Base-by-base conservation (phyloP, 2,113 vertebrate genomes). In the Ovibos moschatus region DNA sequence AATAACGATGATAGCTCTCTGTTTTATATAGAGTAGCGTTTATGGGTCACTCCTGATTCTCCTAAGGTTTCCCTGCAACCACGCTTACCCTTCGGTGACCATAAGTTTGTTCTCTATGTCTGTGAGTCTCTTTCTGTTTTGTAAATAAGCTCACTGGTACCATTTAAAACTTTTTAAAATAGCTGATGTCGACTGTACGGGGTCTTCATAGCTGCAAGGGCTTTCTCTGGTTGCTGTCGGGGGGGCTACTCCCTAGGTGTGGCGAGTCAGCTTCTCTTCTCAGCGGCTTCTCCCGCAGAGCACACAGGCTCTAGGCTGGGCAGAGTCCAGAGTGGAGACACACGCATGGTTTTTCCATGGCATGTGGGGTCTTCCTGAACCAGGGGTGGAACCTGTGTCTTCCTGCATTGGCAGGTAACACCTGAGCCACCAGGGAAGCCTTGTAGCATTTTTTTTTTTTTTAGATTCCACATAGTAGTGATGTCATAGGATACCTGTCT, bases 311-410 rank as follows among this genome's bases (percentile, higher is more conserved):
- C 40, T 5, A 11, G n/a, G n/a, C n/a, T 71, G 64, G 2, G 64
- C 19, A 12, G 64, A 36, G 64, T 23, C 64, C 17, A 21, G 64
- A 28, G 6, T 2, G 14, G 74, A 45, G 40, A 14, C 13, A 2
- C 25, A 15, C 0, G 0, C 3, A 1, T 0, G 14, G 40, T 4
- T 76, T 43, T 15, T 15, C 40, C 2, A 0, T 28, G 25, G 74
- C 74, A 45, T 8, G 13, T 78, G 40, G 74, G 40, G 2, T 28
- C 6, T 9, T 45, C 74, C 40, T 8, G 13, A 13, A 28, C 23
- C 71, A 4, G 23, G 6, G 6, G 23, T 27, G 1, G 0, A 27
- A 76, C 23, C 40, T 27, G 4, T 27, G 12, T 27, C 40, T 71
- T 27, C 23, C 3, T 45, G 71, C 13, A 8, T 45, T 45, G 40